A percentile compares a stretch with the other conserved stretches of the same genome.
Evolutionary conservation across 2,113 vertebrate species (phyloP).

Genomic region (Stomatorhinus ivindoensis): DNA sequence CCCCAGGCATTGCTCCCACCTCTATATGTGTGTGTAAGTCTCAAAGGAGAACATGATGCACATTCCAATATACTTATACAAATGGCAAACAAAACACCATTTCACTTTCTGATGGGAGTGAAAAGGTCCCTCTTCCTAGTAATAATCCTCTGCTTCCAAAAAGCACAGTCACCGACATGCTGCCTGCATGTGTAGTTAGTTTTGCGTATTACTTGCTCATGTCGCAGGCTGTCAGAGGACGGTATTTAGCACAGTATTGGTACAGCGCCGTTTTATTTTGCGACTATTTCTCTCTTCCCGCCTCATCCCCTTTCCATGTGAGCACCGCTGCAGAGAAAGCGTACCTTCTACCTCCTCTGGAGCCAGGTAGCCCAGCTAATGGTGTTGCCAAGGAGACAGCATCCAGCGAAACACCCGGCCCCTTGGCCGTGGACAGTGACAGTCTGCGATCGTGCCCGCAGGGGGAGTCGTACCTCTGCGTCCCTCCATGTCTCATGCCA

Average conservation of each 20-base stretch:
- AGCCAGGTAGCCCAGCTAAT: conserved; percentile 6
- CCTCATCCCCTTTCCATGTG: not conserved
- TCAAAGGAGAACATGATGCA: not conserved
- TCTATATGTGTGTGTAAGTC: not conserved
- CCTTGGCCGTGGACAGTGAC: no score
- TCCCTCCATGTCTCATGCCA: not conserved
- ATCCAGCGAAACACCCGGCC: not conserved
- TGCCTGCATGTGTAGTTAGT: not conserved
- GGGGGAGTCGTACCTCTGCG: not conserved
- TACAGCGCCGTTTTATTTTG: not conserved
- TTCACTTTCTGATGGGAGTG: not conserved
- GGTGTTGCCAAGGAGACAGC: not conserved
- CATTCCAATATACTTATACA: not conserved
- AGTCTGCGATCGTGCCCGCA: not conserved
- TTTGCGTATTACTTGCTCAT: not conserved
- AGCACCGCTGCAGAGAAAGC: not conserved
- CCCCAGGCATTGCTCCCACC: not conserved
- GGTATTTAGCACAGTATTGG: not conserved
- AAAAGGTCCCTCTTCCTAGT: not conserved
- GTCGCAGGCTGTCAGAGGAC: not conserved
- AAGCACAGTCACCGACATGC: not conserved
- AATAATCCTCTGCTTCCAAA: not conserved
- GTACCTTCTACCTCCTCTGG: not conserved
- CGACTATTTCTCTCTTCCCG: not conserved
- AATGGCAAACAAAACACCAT: not conserved